A percentile compares a stretch with the other conserved stretches of the same genome.
Evolutionary conservation across 2,888 invertebrate species (phyloP).

Genomic region (Eulithis testata): DNA sequence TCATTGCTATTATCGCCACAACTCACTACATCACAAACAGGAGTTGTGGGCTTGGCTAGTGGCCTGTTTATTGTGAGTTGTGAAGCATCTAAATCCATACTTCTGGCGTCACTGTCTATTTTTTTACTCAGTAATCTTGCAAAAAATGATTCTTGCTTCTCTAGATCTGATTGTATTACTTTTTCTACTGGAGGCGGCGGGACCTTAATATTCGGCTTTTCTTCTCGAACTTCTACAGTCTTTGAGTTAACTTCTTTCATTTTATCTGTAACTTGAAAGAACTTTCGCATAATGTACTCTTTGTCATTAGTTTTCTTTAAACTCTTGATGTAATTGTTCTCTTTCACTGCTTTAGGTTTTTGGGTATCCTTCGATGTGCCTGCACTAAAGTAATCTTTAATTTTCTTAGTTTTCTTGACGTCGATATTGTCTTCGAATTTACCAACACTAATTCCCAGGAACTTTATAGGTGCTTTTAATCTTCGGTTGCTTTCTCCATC

Average conservation of each 20-base stretch:
- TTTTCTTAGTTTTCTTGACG: constrained; percentile 80
- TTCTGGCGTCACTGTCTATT: constrained; percentile 34
- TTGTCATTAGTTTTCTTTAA: constrained; percentile 50
- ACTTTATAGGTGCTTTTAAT: constrained; percentile 85
- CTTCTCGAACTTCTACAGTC: constrained; percentile 5
- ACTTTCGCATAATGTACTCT: constrained; percentile 58
- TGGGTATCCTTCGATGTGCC: constrained; percentile 57
- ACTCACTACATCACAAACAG: constrained; percentile 57
- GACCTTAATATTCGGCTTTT: constrained; percentile 13
- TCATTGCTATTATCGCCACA: constrained; percentile 72
- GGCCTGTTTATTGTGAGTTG: constrained; percentile 18
- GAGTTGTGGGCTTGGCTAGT: constrained; percentile 51
- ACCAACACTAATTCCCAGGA: constrained; percentile 90
- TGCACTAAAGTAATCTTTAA: constrained; percentile 84
- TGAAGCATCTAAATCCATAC: constrained; percentile 35
- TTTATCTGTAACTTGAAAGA: constrained; percentile 41
- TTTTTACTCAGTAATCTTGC: constrained; percentile 64
- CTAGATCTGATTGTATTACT: constrained; percentile 57
- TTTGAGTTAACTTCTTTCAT: constrained; percentile 19
- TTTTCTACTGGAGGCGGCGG: constrained; percentile 17
- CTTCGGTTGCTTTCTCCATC: constrained; percentile 67
- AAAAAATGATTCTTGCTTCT: constrained; percentile 79
- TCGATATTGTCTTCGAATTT: constrained; percentile 88
- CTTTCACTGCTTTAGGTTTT: constrained; percentile 46
- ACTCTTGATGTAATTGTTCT: constrained; percentile 39